Base-by-base conservation (phyloP, 2,888 invertebrate species). In the Pristionchus maxplancki region DNA sequence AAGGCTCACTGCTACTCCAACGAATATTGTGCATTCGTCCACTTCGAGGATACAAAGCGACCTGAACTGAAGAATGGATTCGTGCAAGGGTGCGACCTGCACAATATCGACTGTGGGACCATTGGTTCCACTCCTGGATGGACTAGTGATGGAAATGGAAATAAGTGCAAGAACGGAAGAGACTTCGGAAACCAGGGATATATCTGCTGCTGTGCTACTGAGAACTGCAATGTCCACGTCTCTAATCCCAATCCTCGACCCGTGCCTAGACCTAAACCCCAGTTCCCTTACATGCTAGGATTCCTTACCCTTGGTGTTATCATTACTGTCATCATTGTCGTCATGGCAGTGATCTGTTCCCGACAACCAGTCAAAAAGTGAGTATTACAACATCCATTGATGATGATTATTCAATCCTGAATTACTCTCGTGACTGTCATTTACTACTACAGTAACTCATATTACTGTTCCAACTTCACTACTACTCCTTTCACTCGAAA, bases 31-130 rank as follows among this genome's bases (percentile, higher is more conserved):
- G 40, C 78, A 15, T 78, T 28, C 78, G 78, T 48, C 11, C 44
- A 48, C 28, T 78, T 28, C 48, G 78, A 78, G 5, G 78, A 78
- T 40, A 40, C 37, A 24, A 24, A 48, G 28, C 9, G 40, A 6
- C 40, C 34, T 9, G 40, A 37, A 37, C 8, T 40, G 6, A 93
- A 92, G 82, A 91, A 93, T 62, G 93, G 93, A 53, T 92, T 90
- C 88, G 91, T 90, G 4, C 89, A 89, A 74, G 93, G 93, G 64
- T 93, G 93, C 85, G 93, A 92, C 81, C 89, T 89, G 40, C 91
- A 91, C 0, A 92, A 93, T 71, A 2, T 44, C 28, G 44, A 78
- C 3, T 48, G 78, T 9, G 44, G 44, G 20, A 48, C n/a, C 0
- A 48, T 78, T 8, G 44, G 48, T 74, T 74, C 40, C 40, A 74